These are phyloP conservation scores for Trichopoda pennipes DNA, from an alignment of 2,888 invertebrate species.

Conservation along the genomic window DNA sequence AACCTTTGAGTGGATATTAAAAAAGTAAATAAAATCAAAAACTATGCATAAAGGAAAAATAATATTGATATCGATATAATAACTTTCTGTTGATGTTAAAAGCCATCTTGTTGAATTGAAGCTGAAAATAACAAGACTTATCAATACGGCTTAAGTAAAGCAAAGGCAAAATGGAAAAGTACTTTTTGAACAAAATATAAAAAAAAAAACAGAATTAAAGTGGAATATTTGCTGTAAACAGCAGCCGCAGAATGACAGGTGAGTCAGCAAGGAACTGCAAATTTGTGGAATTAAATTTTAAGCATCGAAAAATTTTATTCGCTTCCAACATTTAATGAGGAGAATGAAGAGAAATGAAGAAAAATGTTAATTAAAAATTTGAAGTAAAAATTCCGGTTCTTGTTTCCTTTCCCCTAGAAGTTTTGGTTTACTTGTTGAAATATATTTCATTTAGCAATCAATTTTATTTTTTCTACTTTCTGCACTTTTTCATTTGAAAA, in stretches of 20 bases:
- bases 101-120: constrained; percentile 43
- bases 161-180: neutral
- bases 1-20: neutral
- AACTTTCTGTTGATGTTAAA: neutral
- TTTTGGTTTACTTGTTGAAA: neutral
- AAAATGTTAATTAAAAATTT: neutral
- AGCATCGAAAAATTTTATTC: neutral
- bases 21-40: constrained; percentile 1
- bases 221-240: neutral
- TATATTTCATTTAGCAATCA: constrained; percentile 29
- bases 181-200: too few relatives aligned
- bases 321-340: neutral
- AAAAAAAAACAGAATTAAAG: too few relatives aligned
- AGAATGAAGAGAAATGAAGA: too few relatives aligned
- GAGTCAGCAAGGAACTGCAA: constrained; percentile 51
- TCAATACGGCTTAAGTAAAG: constrained; percentile 10
- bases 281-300: constrained; percentile 43
- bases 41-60: neutral
- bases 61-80: constrained; percentile 1
- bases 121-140: constrained; percentile 49
- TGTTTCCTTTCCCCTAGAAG: neutral
- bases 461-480: constrained; percentile 15
- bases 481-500: neutral
- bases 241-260: constrained; percentile 29
- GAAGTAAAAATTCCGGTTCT: neutral